Percentiles rank a stretch among this genome's conserved stretches.
Conservation (phyloP, 2,797 vertebrate genomes). For the Schizopygopsis malacanthus region DNA sequence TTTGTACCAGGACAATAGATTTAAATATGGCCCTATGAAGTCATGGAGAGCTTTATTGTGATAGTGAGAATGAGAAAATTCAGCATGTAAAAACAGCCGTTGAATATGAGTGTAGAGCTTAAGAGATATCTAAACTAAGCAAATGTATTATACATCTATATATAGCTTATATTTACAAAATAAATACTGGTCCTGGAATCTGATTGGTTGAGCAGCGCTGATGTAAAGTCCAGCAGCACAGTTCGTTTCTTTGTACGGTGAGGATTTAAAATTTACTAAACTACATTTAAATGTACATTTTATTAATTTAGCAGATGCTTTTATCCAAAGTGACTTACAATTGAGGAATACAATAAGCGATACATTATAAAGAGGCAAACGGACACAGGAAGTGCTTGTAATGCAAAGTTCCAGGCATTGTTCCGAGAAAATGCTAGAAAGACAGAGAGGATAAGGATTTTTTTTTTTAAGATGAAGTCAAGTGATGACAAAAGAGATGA, state of each 20-base stretch:
- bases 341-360: too few species aligned
- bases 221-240: neutral
- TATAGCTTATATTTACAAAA: neutral
- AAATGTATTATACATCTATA: neutral
- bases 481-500: too few species aligned
- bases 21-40: neutral
- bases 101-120: neutral
- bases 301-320: too few species aligned
- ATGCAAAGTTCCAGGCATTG: too few species aligned
- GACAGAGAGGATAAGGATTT: too few species aligned
- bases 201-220: neutral
- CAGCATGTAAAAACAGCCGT: neutral
- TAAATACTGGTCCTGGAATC: neutral
- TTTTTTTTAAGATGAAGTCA: too few species aligned
- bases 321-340: too few species aligned
- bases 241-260: neutral
- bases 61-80: slow-evolving; percentile 6
- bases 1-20: slow-evolving; percentile 3
- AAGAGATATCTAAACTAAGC: neutral
- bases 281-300: too few species aligned
- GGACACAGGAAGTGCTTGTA: too few species aligned
- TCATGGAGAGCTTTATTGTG: neutral
- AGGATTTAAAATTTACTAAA: neutral
- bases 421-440: too few species aligned
- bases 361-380: too few species aligned